Conservation (phyloP, 2,113 vertebrate genomes). For the Gorsachius goisagi region DNA sequence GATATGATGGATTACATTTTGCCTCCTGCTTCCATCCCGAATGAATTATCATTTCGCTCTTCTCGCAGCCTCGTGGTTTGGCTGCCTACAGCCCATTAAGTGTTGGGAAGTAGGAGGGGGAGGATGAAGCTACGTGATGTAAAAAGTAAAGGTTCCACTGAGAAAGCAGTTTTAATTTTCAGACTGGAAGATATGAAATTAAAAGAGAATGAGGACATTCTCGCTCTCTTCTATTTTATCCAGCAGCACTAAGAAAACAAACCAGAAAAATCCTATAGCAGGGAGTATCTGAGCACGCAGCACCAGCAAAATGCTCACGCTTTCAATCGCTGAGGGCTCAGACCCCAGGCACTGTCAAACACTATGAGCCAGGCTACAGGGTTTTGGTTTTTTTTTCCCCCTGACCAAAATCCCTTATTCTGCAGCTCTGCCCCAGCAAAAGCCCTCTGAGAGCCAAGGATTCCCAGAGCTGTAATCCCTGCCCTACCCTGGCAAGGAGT, state of each 20-base stretch:
- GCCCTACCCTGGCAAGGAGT: not conserved
- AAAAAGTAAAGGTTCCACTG: slow-evolving; percentile 59
- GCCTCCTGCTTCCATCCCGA: slow-evolving; percentile 62
- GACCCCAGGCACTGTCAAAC: not conserved
- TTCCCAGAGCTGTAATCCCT: not conserved
- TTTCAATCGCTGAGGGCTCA: rapidly evolving
- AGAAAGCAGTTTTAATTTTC: slow-evolving; percentile 63
- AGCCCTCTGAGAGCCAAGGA: not conserved
- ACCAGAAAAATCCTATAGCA: not conserved
- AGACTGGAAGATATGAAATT: slow-evolving; percentile 27
- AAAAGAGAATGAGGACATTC: not conserved
- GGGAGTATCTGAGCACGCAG: not conserved
- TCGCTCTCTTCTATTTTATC: not conserved
- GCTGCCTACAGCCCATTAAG: slow-evolving; percentile 59
- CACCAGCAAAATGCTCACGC: not conserved
- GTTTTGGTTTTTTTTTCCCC: no score
- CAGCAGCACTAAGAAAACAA: not conserved
- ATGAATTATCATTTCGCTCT: slow-evolving; percentile 70
- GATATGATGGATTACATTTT: slow-evolving; percentile 71
- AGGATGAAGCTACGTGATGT: slow-evolving; percentile 8
- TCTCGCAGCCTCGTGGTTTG: slow-evolving; percentile 1
- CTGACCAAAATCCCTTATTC: not conserved
- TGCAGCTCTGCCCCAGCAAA: not conserved
- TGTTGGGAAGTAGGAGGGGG: not conserved
- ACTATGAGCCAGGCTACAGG: not conserved